Evolutionary conservation across 2,797 vertebrate species (phyloP).

Genomic region (Gallinago solitaria): DNA sequence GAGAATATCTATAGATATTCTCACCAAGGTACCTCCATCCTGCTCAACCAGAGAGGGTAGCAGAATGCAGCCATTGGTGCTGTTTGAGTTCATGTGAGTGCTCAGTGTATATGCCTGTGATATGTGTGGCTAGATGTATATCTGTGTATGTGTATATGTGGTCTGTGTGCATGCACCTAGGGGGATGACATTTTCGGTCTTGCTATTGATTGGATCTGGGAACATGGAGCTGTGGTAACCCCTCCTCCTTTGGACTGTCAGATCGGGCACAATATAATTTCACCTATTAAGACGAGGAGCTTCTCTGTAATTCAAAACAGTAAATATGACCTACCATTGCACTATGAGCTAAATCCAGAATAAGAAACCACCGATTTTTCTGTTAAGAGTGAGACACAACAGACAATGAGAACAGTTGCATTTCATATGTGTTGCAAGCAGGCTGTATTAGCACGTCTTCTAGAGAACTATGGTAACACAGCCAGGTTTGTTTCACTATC

Average conservation of each 20-base stretch:
- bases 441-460: not conserved
- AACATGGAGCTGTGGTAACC: not conserved
- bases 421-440: not conserved
- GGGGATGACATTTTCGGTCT: not conserved
- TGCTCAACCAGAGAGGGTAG: not conserved
- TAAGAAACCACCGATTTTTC: not conserved
- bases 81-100: not conserved
- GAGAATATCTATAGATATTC: not conserved
- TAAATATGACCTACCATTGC: not conserved
- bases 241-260: not conserved
- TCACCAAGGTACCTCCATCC: not conserved
- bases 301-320: not conserved
- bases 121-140: not conserved
- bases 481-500: not conserved
- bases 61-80: not conserved
- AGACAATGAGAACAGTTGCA: not conserved
- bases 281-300: not conserved
- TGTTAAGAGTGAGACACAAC: not conserved
- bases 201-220: not conserved
- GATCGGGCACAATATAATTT: not conserved
- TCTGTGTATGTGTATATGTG: rapidly evolving
- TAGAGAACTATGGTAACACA: not conserved
- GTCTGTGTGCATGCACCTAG: rapidly evolving
- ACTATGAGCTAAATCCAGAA: not conserved
- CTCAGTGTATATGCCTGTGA: not conserved